Conservation (phyloP, 2,888 invertebrate genomes). For the Carabus problematicus region DNA sequence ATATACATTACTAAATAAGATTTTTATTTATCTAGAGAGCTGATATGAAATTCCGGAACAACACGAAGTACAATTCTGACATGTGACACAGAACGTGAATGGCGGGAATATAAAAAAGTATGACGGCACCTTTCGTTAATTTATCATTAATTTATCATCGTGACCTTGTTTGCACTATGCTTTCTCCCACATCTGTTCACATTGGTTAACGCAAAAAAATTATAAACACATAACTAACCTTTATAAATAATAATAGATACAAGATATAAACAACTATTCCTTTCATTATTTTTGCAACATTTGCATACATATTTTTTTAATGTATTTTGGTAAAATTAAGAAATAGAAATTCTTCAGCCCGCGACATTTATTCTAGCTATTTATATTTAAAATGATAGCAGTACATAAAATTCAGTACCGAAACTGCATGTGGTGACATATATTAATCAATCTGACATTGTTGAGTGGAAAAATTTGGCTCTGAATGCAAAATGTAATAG, state of each 20-base stretch:
- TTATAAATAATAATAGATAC: conserved; percentile 20
- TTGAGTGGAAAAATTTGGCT: background rate
- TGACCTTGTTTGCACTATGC: conserved; percentile 37
- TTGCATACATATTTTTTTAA: conserved; percentile 8
- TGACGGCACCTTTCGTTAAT: conserved; percentile 39
- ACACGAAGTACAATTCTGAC: conserved; percentile 26
- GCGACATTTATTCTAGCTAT: conserved; percentile 10
- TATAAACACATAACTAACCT: conserved; percentile 6
- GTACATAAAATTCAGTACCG: conserved; percentile 28
- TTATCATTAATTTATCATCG: conserved; percentile 35
- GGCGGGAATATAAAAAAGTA: conserved; percentile 43
- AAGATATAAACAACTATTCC: background rate
- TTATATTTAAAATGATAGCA: background rate
- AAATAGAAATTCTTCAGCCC: conserved; percentile 7
- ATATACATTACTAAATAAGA: conserved; percentile 11
- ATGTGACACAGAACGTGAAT: background rate
- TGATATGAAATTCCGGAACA: conserved; percentile 17
- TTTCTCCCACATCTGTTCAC: conserved; percentile 30
- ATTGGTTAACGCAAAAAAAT: background rate
- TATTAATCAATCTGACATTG: too few relatives aligned
- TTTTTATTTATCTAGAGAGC: conserved; percentile 17
- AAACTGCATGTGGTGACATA: conserved; percentile 21
- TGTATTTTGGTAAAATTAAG: conserved; percentile 13
- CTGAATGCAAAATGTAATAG: conserved; percentile 29
- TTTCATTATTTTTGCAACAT: background rate